Conservation (phyloP, 2,888 invertebrate genomes). For the Smittia sp. region DNA sequence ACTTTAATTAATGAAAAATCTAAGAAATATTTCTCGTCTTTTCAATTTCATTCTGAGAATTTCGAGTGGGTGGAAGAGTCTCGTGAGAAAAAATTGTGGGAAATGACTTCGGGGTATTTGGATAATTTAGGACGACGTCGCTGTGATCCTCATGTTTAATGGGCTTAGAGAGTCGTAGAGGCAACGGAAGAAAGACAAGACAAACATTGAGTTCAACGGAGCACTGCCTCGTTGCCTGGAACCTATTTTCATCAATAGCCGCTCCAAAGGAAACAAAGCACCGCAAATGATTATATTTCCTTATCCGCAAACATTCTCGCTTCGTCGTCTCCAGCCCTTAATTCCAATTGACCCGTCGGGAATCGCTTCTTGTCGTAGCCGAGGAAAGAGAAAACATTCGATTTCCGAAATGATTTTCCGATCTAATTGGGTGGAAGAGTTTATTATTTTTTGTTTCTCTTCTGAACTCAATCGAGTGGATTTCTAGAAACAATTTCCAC, state of each 20-base stretch:
- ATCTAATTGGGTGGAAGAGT: slow-evolving; percentile 8
- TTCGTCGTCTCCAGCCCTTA: neutral
- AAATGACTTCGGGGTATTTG: neutral
- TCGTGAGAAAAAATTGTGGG: neutral
- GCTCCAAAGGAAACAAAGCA: neutral
- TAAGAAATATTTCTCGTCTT: neutral
- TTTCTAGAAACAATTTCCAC: neutral
- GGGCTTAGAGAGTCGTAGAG: neutral
- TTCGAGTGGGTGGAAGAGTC: neutral
- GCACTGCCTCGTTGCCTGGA: neutral
- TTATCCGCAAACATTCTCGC: neutral
- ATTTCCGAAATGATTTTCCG: slow-evolving; percentile 8
- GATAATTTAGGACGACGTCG: neutral
- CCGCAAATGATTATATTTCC: neutral
- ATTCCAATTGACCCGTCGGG: neutral
- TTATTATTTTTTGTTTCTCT: slow-evolving; percentile 1
- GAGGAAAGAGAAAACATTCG: neutral
- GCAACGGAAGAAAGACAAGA: neutral
- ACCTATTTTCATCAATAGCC: neutral
- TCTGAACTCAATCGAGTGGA: neutral
- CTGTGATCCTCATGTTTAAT: neutral
- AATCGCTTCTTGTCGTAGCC: neutral
- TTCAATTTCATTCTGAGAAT: neutral
- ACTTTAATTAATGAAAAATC: slow-evolving; percentile 1
- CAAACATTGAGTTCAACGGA: neutral